A percentile compares a stretch with the other conserved stretches of the same genome.
phyloP scores from a whole-genome alignment of 2,888 invertebrate genomes.

The Macropis europaea region DNA sequence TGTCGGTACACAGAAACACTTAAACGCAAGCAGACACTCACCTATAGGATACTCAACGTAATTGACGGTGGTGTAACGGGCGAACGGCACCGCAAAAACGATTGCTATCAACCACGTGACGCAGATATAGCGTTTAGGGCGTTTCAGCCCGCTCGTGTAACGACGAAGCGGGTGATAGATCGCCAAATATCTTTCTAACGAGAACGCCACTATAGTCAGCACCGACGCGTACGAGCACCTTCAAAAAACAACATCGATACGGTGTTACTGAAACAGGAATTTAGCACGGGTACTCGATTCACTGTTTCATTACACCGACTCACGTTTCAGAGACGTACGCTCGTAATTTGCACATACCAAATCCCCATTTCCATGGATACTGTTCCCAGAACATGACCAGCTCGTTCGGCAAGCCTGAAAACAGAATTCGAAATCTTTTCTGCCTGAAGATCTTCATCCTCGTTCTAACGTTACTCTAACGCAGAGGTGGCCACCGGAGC shows the following conservation, averaged over 20 bases:
- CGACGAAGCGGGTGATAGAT: constrained; percentile 93
- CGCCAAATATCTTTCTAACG: constrained; percentile 93
- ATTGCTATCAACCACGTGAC: constrained; percentile 89
- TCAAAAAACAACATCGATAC: constrained; percentile 74
- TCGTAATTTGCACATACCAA: constrained; percentile 89
- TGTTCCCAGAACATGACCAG: constrained; percentile 92
- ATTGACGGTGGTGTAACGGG: constrained; percentile 86
- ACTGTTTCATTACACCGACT: constrained; percentile 75
- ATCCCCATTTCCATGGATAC: constrained; percentile 91
- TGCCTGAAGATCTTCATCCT: background rate
- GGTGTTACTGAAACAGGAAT: background rate
- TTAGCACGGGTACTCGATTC: background rate
- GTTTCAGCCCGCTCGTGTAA: constrained; percentile 89
- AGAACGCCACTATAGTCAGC: constrained; percentile 94
- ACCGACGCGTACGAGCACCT: constrained; percentile 94
- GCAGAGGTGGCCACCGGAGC: too few species aligned
- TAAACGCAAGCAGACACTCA: constrained; percentile 64
- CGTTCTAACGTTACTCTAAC: too few species aligned
- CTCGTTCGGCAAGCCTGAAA: constrained; percentile 91
- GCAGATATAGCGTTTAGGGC: constrained; percentile 89
- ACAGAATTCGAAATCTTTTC: constrained; percentile 44
- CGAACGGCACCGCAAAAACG: constrained; percentile 88
- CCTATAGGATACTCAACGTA: constrained; percentile 87
- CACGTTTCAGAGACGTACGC: constrained; percentile 92
- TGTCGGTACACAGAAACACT: background rate